Percentiles rank a stretch among this genome's conserved stretches.
These are phyloP conservation scores for Odontomyia ornata DNA, from an alignment of 2,888 invertebrate genomes.

Conservation along the genomic window DNA sequence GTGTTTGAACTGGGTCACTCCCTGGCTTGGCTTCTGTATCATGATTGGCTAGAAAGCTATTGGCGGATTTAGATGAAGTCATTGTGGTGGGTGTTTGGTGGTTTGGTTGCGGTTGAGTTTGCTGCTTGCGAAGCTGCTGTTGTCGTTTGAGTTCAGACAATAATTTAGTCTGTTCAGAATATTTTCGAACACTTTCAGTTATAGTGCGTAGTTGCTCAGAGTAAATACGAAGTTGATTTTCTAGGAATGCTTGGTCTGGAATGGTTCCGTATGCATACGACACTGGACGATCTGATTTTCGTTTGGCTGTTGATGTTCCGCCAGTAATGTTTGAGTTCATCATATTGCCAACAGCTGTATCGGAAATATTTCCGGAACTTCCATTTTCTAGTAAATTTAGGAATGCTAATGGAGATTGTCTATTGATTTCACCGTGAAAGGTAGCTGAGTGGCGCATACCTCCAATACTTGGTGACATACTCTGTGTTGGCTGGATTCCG, in stretches of 20 bases:
- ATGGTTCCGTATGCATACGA: conserved; percentile 61
- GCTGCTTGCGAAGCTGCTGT: conserved; percentile 56
- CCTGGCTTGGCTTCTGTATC: conserved; percentile 49
- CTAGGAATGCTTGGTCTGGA: conserved; percentile 63
- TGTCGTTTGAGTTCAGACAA: conserved; percentile 63
- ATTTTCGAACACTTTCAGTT: conserved; percentile 63
- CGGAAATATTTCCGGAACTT: conserved; percentile 47
- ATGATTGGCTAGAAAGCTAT: conserved; percentile 52
- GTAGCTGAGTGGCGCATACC: conserved; percentile 62
- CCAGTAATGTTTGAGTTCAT: conserved; percentile 48
- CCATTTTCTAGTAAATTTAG: conserved; percentile 45
- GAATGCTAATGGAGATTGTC: conserved; percentile 52
- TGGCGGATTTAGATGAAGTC: conserved; percentile 52
- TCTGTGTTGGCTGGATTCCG: background rate
- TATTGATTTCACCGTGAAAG: conserved; percentile 58
- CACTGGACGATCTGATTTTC: conserved; percentile 58
- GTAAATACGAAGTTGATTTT: conserved; percentile 62
- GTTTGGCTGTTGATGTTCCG: conserved; percentile 49
- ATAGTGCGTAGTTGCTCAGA: conserved; percentile 63
- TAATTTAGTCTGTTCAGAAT: conserved; percentile 63
- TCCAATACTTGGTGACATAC: background rate
- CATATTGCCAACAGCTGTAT: conserved; percentile 30
- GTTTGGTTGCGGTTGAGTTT: conserved; percentile 48
- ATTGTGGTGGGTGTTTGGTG: conserved; percentile 51
- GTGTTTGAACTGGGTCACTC: conserved; percentile 59